Base-by-base conservation (phyloP, 2,113 vertebrate genomes). In the Arenaria interpres region DNA sequence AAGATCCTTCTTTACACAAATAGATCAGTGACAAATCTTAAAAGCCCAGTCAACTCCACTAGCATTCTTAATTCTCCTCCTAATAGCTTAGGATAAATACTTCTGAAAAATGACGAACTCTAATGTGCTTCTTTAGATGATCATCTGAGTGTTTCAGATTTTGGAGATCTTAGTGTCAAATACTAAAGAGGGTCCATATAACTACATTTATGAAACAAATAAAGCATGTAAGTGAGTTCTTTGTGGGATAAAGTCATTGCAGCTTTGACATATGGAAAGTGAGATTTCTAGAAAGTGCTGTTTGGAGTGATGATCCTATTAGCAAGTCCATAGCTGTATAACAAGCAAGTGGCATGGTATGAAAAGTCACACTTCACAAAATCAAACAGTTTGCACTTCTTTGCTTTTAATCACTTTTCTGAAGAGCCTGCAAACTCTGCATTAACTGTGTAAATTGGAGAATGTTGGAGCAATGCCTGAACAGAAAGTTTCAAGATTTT, bases 1-100 rank as follows among this genome's bases (percentile, higher is more conserved):
- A 89, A 72, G 80, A 69, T 79, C 18, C 59, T 82, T 91, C 85
- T 94, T 96, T 88, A 88, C n/a, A 71, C 63, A 93, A 85, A 94
- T 17, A 94, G 64, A 84, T 80, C 64, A 87, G 50, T 46, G 72
- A 95, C 39, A 89, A 91, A 75, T 86, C 67, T 90, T 91, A 86
- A 89, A 90, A 74, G 48, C 28, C 48, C 24, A 64, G 48, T 39
- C 60, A 90, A 64, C n/a, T 86, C 28, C 54, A 50, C 57, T 17
- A 68, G 12, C 45, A 60, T 77, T 95, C 73, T 91, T 77, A 80
- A 72, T 87, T 75, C 46, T 88, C 33, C 18, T 83, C 32, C 20
- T 50, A 94, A 85, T 11, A 87, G 20, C n/a, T 93, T 81, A 88
- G 41, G 35, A 60, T 39, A 95, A 95, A 91, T 74, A 86, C 60